Evolutionary conservation across 2,797 vertebrate species (phyloP), one percentile per base, ranked within the genome.

Genomic region (Urocyon cinereoargenteus): DNA sequence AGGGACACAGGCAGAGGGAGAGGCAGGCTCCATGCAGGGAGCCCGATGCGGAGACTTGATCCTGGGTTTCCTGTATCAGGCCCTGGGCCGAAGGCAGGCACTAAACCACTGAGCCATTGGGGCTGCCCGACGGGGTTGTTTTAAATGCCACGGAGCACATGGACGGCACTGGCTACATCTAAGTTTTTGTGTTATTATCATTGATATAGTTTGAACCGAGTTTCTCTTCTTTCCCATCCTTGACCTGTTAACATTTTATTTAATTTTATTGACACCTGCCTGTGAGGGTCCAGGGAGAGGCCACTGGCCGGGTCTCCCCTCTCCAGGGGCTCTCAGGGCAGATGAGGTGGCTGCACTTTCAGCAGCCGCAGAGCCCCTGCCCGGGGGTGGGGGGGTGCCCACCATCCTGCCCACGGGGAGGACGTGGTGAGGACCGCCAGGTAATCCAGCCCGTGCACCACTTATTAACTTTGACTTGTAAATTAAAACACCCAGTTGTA

Each of bases 401-500:
- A 0, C 31, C 10, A 0, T n/a, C 62, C 53, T 0, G 5, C 59
- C 11, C 73, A 28, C 90, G 12, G 77, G 68, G 68, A 26, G 14
- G 14, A 18, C 24, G 57, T 31, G 59, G 0, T 19, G n/a, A 34
- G 51, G 61, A 18, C 77, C 8, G 0, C 5, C 75, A 16, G 5
- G 66, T 19, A 28, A 16, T 55, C 0, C 21, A 14, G 72, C 8
- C 6, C 40, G 24, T 4, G 18, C 73, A 53, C 86, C 24, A 14
- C 57, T 66, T 88, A 86, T 96, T 70, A 75, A 84, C 79, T 96
- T 73, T 49, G 90, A 93, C 97, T 92, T 40, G 87, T 93, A 84
- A 96, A 92, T 95, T 91, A 91, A 91, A 96, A 86, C 53, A 53
- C 45, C 73, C 85, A 16, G 77, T 15, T 19, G 57, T 40, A n/a